phyloP scores from a whole-genome alignment of 92 coral and sea anemone species.

The Epizoanthus illoricatus region DNA sequence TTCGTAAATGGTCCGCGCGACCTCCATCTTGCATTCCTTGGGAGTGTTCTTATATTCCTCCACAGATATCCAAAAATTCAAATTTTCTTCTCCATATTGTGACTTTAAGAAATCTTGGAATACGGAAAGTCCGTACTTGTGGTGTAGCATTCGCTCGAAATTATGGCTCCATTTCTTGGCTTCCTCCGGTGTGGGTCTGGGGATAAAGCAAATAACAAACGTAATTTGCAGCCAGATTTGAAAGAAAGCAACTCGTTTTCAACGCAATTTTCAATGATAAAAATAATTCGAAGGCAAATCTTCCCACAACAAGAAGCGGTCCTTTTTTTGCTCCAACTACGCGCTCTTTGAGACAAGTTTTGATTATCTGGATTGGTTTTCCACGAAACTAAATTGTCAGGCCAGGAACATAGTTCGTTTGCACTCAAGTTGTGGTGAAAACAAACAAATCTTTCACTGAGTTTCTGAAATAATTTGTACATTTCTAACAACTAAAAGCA shows the following conservation, averaged over 20 bases:
- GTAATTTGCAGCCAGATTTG: not conserved
- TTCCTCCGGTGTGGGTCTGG: slow-evolving; percentile 88
- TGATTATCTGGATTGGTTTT: no score
- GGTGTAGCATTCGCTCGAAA: slow-evolving; percentile 69
- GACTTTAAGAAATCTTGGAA: slow-evolving; percentile 93
- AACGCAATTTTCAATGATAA: no score
- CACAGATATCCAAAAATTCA: slow-evolving; percentile 93
- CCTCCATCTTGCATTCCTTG: slow-evolving; percentile 49
- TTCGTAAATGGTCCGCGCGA: slow-evolving; percentile 91
- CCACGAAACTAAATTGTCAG: no score
- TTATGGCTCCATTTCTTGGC: slow-evolving; percentile 79
- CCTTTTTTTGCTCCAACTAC: no score
- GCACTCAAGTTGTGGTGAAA: no score
- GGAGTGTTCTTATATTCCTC: slow-evolving; percentile 77
- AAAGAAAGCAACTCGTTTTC: not conserved
- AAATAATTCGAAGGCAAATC: no score
- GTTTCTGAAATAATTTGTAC: no score
- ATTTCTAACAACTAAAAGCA: no score
- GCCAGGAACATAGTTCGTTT: no score
- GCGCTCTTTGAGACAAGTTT: no score
- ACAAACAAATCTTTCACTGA: no score
- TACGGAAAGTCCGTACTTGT: slow-evolving; percentile 81
- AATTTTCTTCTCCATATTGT: slow-evolving; percentile 92
- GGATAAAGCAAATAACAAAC: not conserved
- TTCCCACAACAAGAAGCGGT: no score